Conservation (phyloP, 2,888 invertebrate genomes). For the Hirtodrosophila alboralis region DNA sequence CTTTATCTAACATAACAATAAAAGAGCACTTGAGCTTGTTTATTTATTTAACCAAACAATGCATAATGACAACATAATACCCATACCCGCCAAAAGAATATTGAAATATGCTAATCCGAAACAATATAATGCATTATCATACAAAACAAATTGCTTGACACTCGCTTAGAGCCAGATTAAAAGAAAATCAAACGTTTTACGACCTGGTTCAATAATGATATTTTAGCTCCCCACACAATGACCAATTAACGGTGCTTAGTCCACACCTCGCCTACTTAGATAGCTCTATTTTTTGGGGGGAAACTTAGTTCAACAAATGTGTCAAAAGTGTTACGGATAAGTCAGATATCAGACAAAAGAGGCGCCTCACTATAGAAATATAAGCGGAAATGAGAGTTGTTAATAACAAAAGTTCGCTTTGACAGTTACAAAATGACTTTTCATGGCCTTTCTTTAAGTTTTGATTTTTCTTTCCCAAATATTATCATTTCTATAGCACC, state of each 20-base stretch:
- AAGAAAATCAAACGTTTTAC: constrained; percentile 61
- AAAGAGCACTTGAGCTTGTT: constrained; percentile 9
- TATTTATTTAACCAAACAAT: no score
- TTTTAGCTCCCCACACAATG: constrained; percentile 30
- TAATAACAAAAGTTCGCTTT: constrained; percentile 34
- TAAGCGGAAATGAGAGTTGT: constrained; percentile 65
- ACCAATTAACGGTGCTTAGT: constrained; percentile 43
- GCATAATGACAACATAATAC: not conserved
- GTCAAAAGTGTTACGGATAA: constrained; percentile 38
- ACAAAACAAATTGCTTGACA: constrained; percentile 64
- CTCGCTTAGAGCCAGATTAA: constrained; percentile 62
- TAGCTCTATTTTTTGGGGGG: constrained; percentile 9
- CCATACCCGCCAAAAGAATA: constrained; percentile 10
- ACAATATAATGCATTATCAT: constrained; percentile 35
- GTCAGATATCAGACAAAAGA: constrained; percentile 52
- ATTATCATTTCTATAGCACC: constrained; percentile 31
- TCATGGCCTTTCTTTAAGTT: constrained; percentile 22
- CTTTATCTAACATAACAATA: constrained; percentile 5
- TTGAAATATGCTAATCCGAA: constrained; percentile 28
- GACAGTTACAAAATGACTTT: constrained; percentile 42
- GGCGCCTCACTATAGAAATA: constrained; percentile 57
- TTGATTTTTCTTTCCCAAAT: constrained; percentile 6
- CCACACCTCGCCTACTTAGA: constrained; percentile 51
- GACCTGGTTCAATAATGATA: constrained; percentile 22
- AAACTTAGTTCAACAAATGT: constrained; percentile 30